Base-by-base conservation (phyloP, 2,113 vertebrate species). In the Anhinga rufa region DNA sequence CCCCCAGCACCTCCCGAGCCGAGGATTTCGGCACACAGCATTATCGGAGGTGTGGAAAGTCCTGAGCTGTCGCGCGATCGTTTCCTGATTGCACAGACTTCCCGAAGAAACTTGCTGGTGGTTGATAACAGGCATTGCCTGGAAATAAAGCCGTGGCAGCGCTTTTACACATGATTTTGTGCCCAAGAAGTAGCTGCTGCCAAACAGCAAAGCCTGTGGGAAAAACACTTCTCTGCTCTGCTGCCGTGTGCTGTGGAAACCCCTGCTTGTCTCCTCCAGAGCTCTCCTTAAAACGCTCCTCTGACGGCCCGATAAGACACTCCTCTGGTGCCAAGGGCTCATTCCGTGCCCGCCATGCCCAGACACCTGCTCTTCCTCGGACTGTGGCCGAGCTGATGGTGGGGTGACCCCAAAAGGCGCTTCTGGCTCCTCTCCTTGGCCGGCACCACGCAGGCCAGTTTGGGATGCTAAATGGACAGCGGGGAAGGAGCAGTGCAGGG, bases 141-240 rank as follows among this genome's bases (percentile, higher is more conserved):
- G 92, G 75, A 46, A 65, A 44, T 7, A 70, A 64, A 17, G 3
- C 38, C 0, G 1, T 2, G 7, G 44, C 3, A 3, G 36, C 32
- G 7, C 82, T 40, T 25, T 7, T 12, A 34, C 25, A 31, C 0
- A 0, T 0, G 8, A 12, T 46, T 57, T 1, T 3, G 89, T 18
- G n/a, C 57, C 66, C 78, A 26, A 26, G 32, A 3, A 40, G 83
- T 3, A 40, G 75, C 51, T 2, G 1, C 3, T 1, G 4, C 49
- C 4, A 3, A 36, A 6, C 8, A 65, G 57, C 1, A 0, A 55
- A 57, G n/a, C 31, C 0, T 0, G 24, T 0, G 2, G 44, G 31
- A 6, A 42, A 88, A 66, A 24, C 0, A 17, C 9, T 58, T 42
- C 51, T 36, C 32, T 1, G 0, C 55, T 48, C 24, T 2, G 7